These are phyloP conservation scores for Diachasma alloeum DNA, from an alignment of 1,140 invertebrate genomes.

Conservation along the genomic window DNA sequence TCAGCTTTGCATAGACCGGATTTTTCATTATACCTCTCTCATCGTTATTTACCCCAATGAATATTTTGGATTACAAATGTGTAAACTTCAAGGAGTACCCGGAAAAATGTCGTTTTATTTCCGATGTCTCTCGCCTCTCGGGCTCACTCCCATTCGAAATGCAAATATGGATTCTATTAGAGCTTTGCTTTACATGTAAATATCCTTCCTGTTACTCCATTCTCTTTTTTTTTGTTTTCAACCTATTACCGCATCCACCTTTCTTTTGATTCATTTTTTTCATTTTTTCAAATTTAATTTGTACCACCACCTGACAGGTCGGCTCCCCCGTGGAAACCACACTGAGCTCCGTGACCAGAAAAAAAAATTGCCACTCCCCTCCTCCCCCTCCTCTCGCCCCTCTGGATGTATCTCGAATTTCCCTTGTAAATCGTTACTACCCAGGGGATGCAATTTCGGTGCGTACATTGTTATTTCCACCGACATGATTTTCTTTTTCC, in stretches of 20 bases:
- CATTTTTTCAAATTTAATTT: not conserved
- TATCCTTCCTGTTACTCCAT: not conserved
- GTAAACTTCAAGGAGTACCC: not conserved
- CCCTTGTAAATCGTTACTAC: conserved; percentile 30
- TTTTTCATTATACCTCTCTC: not conserved
- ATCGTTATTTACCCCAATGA: not conserved
- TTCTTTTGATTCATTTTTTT: not conserved
- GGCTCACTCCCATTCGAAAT: not conserved
- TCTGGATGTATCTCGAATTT: conserved; percentile 27
- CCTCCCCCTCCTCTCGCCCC: conserved; percentile 46
- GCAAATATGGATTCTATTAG: not conserved
- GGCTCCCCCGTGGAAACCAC: not conserved
- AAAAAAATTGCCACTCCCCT: not conserved
- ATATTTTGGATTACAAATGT: not conserved
- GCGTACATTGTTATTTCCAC: not conserved
- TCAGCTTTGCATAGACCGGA: not conserved
- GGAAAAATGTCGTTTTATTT: not conserved
- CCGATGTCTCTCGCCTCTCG: not conserved
- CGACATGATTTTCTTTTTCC: not conserved
- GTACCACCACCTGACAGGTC: not conserved
- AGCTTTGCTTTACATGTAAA: not conserved
- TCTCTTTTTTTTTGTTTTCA: not conserved
- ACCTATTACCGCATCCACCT: not conserved
- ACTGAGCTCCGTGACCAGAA: conserved; percentile 6
- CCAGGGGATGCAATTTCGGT: conserved; percentile 8